These are phyloP conservation scores for Melieria crassipennis DNA, from an alignment of 2,888 invertebrate species.

Conservation along the genomic window DNA sequence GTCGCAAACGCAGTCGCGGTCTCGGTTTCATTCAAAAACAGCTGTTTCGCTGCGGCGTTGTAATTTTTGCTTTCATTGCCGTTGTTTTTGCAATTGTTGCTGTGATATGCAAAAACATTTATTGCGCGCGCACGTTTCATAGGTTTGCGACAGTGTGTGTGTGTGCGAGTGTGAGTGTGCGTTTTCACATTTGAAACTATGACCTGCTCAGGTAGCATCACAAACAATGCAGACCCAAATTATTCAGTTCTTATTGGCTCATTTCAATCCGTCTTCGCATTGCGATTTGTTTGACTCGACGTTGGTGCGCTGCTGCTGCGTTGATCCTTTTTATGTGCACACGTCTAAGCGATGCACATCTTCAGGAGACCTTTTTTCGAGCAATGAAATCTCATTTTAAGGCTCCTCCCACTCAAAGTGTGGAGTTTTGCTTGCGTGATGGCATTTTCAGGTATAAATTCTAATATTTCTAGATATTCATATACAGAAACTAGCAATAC, in stretches of 20 bases:
- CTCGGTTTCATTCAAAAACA: conserved; percentile 31
- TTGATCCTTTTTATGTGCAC: conserved; percentile 13
- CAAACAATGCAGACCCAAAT: neutral
- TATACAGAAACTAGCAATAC: no score
- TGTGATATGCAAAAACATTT: neutral
- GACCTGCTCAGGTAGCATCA: neutral
- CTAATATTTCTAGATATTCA: no score
- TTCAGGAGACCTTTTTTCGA: neutral
- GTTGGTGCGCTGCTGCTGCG: neutral
- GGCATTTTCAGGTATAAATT: no score
- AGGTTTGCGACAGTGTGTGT: neutral
- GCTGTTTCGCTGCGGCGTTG: conserved; percentile 6
- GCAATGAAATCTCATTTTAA: neutral
- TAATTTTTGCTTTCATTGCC: neutral
- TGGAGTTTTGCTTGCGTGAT: neutral
- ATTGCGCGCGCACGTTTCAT: neutral
- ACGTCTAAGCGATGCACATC: neutral
- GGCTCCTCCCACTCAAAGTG: conserved; percentile 10
- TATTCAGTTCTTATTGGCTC: conserved; percentile 18
- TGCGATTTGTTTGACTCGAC: conserved; percentile 7
- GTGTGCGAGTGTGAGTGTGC: neutral
- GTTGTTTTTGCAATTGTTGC: conserved; percentile 6
- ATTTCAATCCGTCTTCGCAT: conserved; percentile 2
- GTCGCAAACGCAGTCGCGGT: conserved; percentile 26
- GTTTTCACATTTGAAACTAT: neutral